Base-by-base conservation (phyloP, 2,888 invertebrate genomes). In the Globia sparganii region DNA sequence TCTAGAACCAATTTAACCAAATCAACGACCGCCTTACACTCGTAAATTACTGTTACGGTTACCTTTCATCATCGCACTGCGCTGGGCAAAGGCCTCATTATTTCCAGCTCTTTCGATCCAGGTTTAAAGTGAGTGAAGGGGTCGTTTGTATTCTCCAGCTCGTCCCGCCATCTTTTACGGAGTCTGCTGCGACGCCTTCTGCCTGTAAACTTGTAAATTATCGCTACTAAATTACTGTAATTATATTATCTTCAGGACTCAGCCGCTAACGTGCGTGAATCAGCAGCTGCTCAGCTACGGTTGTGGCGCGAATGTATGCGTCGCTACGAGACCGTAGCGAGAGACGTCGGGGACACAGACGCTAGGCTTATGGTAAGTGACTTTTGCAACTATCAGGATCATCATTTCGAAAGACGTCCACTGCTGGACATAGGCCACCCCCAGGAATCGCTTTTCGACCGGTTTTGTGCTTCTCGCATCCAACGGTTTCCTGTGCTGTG, bases 231-330 rank as follows among this genome's bases (percentile, higher is more conserved):
- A 65, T 64, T 2, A 65, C 21, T 40, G n/a, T 61, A 61, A 34
- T 34, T 11, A 61, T 31, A 28, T 59, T 18, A 4, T 66, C 34
- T 56, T 5, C 75, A 96, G 95, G 95, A 96, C 18, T 89, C 92
- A 0, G 94, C 94, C 2, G 93, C 92, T 3, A 93, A 89, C 53
- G 94, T 93, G 68, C 93, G 93, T 4, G 95, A 96, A 64, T 94
- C 95, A 0, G 96, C 96, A 11, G 95, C 95, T 3, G 95, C 95
- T 3, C 96, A 96, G 85, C 89, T 96, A 37, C 93, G 94, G 1
- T 75, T 96, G 86, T 96, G 96, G 96, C 95, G 96, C 61, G 96
- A 96, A 88, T 96, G 96, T 81, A 96, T 96, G 96, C 93, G 94
- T 0, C 93, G 96, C 2, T 96, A 96, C 86, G 96, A 96, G 90